Percentiles rank a stretch among this genome's conserved stretches.
phyloP scores from a whole-genome alignment of 2,797 vertebrate genomes.

The Thamnophis elegans region DNA sequence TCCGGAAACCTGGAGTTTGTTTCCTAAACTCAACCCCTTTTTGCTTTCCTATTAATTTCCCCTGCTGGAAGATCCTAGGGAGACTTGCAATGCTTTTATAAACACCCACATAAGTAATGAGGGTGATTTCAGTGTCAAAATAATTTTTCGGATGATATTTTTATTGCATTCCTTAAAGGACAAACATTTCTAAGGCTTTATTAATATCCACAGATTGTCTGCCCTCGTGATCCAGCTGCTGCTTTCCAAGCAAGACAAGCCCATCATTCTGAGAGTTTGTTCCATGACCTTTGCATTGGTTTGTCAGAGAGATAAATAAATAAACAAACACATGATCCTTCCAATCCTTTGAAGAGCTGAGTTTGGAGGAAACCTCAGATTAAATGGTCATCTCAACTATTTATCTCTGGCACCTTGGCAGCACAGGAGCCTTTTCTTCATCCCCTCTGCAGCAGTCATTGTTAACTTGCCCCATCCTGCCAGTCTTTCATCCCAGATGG shows the following conservation, averaged over 20 bases:
- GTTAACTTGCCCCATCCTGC: slow-evolving; percentile 36
- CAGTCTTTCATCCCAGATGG: background rate
- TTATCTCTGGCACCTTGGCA: slow-evolving; percentile 28
- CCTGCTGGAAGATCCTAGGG: slow-evolving; percentile 25
- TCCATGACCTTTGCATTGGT: slow-evolving; percentile 26
- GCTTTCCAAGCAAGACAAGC: slow-evolving; percentile 42
- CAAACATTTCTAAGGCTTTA: slow-evolving; percentile 52
- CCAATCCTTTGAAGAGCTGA: slow-evolving; percentile 24
- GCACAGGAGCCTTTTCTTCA: slow-evolving; percentile 31
- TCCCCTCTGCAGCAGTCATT: background rate
- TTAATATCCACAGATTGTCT: slow-evolving; percentile 49
- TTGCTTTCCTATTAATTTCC: slow-evolving; percentile 15
- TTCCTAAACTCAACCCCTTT: slow-evolving; percentile 10
- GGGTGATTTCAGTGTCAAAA: slow-evolving; percentile 54
- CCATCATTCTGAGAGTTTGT: slow-evolving; percentile 19
- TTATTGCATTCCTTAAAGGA: slow-evolving; percentile 60
- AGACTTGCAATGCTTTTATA: background rate
- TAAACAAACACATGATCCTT: slow-evolving; percentile 32
- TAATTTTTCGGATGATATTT: slow-evolving; percentile 38
- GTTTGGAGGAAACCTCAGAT: slow-evolving; percentile 42
- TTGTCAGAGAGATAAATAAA: slow-evolving; percentile 42
- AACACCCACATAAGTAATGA: slow-evolving; percentile 26
- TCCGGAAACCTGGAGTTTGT: slow-evolving; percentile 36
- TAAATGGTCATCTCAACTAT: slow-evolving; percentile 47
- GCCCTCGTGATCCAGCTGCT: slow-evolving; percentile 36